phyloP scores from a whole-genome alignment of 1,140 invertebrate species.

The Gryllus bimaculatus region DNA sequence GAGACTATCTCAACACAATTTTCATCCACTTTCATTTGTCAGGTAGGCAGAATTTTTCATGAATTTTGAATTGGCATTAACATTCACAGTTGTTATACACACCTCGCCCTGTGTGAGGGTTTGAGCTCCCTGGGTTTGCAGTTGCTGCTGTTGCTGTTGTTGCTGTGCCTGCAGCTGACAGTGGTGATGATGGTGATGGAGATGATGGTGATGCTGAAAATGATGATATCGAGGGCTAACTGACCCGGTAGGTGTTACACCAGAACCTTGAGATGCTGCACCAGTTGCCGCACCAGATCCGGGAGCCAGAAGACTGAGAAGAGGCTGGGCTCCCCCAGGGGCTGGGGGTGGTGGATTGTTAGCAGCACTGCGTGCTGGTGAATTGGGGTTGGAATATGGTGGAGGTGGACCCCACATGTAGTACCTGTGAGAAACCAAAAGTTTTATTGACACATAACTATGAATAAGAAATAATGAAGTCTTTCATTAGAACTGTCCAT shows the following conservation, averaged over 20 bases:
- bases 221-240: conserved; percentile 32
- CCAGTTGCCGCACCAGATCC: background rate
- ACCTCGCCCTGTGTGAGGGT: background rate
- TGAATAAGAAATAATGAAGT: too few relatives aligned
- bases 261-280: background rate
- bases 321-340: conserved; percentile 29
- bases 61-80: too few relatives aligned
- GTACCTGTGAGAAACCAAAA: conserved; percentile 7
- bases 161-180: background rate
- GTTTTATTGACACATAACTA: background rate
- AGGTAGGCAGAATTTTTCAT: too few relatives aligned
- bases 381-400: conserved; percentile 55
- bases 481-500: too few relatives aligned
- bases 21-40: too few relatives aligned
- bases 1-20: too few relatives aligned
- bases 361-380: background rate
- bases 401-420: conserved; percentile 61
- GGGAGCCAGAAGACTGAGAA: conserved; percentile 12
- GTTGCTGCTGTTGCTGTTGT: background rate
- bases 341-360: conserved; percentile 44
- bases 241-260: conserved; percentile 8
- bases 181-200: conserved; percentile 33
- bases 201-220: conserved; percentile 31
- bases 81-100: background rate
- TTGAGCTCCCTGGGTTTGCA: background rate